Evolutionary conservation across 2,797 vertebrate genomes (phyloP).

Genomic region (Syngnathus acus): DNA sequence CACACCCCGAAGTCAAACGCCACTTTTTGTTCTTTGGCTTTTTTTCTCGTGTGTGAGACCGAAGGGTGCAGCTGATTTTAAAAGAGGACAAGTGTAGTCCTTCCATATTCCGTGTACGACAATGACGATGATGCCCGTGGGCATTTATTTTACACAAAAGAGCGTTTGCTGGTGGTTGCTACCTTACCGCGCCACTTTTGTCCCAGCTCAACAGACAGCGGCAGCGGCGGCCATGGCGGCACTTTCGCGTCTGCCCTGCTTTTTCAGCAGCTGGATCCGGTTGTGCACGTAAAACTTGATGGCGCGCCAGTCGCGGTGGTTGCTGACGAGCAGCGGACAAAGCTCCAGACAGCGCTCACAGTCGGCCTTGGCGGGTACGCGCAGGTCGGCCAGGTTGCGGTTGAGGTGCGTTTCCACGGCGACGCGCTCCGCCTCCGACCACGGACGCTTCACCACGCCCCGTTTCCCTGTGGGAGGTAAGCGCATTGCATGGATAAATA

Average conservation of each 20-base stretch:
- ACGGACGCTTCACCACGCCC: conserved; percentile 73
- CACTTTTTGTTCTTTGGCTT: conserved; percentile 1
- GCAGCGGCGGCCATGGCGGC: conserved; percentile 19
- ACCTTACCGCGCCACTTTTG: neutral
- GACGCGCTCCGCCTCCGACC: conserved; percentile 74
- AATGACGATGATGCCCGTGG: neutral
- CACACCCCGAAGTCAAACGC: neutral
- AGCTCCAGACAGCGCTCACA: conserved; percentile 75
- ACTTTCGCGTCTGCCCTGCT: conserved; percentile 67
- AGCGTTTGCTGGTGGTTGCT: neutral
- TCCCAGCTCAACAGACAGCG: conserved; percentile 46
- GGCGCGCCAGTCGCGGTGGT: conserved; percentile 75
- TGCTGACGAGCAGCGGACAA: conserved; percentile 74
- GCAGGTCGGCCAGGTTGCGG: conserved; percentile 70
- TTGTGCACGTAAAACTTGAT: conserved; percentile 81
- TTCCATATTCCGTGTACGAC: neutral
- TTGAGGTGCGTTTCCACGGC: conserved; percentile 76
- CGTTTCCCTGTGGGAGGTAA: conserved; percentile 64
- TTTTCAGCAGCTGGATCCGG: conserved; percentile 77
- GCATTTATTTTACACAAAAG: neutral
- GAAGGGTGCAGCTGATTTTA: neutral
- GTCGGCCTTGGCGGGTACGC: conserved; percentile 74
- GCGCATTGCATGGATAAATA: neutral
- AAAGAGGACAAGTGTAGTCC: neutral
- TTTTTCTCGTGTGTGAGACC: neutral